phyloP scores from a whole-genome alignment of 2,888 invertebrate genomes.

The Ormyrus labotus region DNA sequence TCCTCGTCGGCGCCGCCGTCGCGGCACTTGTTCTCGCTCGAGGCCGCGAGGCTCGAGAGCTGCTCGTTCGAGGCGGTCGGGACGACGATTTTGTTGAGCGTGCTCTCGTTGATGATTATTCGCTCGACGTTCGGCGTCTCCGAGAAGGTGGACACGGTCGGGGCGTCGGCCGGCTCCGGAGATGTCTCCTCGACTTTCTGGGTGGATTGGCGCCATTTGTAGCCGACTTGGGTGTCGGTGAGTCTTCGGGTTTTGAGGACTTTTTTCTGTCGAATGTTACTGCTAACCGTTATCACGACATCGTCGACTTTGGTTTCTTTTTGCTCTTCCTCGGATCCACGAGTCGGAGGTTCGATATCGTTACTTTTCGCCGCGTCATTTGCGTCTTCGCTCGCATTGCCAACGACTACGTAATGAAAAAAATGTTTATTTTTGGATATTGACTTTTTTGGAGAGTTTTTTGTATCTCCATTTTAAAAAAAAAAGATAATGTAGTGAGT shows the following conservation, averaged over 20 bases:
- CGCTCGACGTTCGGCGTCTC: slow-evolving; percentile 63
- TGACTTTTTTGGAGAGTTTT: too few relatives aligned
- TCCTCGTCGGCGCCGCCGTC: neutral
- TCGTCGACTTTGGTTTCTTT: slow-evolving; percentile 56
- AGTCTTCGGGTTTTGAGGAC: slow-evolving; percentile 65
- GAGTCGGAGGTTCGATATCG: neutral
- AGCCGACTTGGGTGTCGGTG: slow-evolving; percentile 64
- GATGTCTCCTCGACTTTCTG: slow-evolving; percentile 27
- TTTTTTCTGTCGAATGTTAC: slow-evolving; percentile 60
- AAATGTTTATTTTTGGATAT: too few relatives aligned
- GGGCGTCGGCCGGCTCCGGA: slow-evolving; percentile 49
- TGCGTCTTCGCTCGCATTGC: too few relatives aligned
- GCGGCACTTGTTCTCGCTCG: slow-evolving; percentile 21
- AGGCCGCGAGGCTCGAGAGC: slow-evolving; percentile 9
- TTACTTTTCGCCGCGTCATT: too few relatives aligned
- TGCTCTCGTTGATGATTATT: slow-evolving; percentile 67
- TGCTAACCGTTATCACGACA: slow-evolving; percentile 60
- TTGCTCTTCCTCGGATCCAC: too few relatives aligned
- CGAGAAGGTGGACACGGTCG: slow-evolving; percentile 57
- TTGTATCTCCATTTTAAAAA: too few relatives aligned
- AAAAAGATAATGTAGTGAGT: too few relatives aligned
- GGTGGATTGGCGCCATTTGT: slow-evolving; percentile 60
- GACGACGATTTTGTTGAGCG: slow-evolving; percentile 69
- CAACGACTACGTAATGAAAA: too few relatives aligned
- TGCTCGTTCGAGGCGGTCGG: slow-evolving; percentile 63